Evolutionary conservation across 1,140 invertebrate genomes (phyloP).

Genomic region (Triops cancriformis): DNA sequence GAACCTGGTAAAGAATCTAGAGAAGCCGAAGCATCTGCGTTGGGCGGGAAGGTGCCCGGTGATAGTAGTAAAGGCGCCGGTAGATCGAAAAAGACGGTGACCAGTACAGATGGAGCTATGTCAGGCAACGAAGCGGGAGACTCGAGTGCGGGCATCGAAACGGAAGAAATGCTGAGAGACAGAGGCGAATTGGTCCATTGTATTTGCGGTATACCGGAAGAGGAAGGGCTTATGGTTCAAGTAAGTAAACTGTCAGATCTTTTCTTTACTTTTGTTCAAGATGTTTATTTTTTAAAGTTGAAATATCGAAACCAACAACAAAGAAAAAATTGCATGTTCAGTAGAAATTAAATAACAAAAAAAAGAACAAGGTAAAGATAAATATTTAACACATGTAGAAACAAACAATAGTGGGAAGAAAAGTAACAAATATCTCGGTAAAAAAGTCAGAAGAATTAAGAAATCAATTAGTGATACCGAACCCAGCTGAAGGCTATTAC

Average conservation of each 20-base stretch:
- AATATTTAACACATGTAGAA: too few species aligned
- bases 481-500: too few species aligned
- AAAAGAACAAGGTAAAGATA: too few species aligned
- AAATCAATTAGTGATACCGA: too few species aligned
- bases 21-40: neutral
- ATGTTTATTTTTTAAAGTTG: too few species aligned
- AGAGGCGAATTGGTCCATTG: slow-evolving; percentile 76
- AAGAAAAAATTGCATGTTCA: too few species aligned
- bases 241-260: slow-evolving; percentile 35
- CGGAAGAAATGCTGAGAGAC: slow-evolving; percentile 39
- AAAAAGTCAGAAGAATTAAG: too few species aligned
- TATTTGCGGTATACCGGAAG: slow-evolving; percentile 68
- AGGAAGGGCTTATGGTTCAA: slow-evolving; percentile 84
- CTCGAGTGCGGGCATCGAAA: slow-evolving; percentile 28
- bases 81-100: slow-evolving; percentile 16
- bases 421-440: too few species aligned
- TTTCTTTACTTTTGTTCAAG: too few species aligned
- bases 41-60: neutral
- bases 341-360: too few species aligned
- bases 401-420: too few species aligned
- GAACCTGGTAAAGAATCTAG: neutral
- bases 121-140: slow-evolving; percentile 19
- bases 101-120: slow-evolving; percentile 15
- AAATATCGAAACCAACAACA: too few species aligned
- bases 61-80: neutral